Evolutionary conservation across 2,797 vertebrate genomes (phyloP).

Genomic region (Nyctibius grandis): DNA sequence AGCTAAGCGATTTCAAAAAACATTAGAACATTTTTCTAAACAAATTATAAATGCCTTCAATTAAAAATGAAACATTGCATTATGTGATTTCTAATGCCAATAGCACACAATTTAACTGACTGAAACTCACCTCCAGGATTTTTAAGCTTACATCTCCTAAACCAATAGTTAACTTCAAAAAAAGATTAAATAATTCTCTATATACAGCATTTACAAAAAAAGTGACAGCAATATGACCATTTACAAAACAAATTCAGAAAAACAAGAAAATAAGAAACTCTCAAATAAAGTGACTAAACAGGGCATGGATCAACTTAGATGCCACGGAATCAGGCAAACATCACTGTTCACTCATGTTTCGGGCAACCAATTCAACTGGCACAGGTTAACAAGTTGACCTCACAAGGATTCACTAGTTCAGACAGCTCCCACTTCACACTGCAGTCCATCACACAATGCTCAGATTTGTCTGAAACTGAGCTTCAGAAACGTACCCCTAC

Average conservation of each 20-base stretch:
- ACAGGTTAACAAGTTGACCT: neutral
- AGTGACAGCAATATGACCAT: neutral
- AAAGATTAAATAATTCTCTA: neutral
- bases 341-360: neutral
- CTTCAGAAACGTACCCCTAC: neutral
- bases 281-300: neutral
- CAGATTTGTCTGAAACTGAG: neutral
- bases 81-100: neutral
- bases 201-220: neutral
- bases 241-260: neutral
- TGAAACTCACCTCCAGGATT: neutral
- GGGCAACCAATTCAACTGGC: neutral
- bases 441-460: neutral
- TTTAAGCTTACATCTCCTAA: neutral
- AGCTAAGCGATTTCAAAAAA: neutral
- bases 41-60: neutral
- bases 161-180: neutral
- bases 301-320: neutral
- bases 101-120: neutral
- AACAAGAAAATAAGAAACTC: neutral
- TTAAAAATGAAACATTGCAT: neutral
- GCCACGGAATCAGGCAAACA: accelerated
- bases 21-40: neutral
- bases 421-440: neutral
- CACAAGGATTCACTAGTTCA: neutral